A percentile compares a stretch with the other conserved stretches of the same genome.
Conservation (phyloP, 2,113 vertebrate genomes). For the Xenopus borealis region DNA sequence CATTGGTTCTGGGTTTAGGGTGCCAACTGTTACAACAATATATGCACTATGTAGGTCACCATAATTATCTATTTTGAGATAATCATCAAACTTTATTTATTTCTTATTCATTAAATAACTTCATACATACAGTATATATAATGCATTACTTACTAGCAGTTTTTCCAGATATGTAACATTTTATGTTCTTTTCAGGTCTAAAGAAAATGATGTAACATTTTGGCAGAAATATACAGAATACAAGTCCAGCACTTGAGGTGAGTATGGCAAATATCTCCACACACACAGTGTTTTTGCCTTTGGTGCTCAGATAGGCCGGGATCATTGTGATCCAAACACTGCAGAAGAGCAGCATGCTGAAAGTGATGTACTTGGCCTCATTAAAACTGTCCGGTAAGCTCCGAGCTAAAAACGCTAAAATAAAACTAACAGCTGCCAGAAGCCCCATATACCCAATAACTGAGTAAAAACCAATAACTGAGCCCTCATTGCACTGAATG, state of each 20-base stretch:
- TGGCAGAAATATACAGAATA: conserved; percentile 60
- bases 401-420: conserved; percentile 3
- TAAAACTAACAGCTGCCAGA: conserved; percentile 14
- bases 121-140: no score
- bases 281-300: conserved; percentile 55
- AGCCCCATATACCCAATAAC: conserved; percentile 39
- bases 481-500: conserved; percentile 30
- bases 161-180: conserved; percentile 2
- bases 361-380: conserved; percentile 18
- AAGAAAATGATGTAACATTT: conserved; percentile 67
- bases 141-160: no score
- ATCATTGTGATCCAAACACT: conserved; percentile 56
- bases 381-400: conserved; percentile 15
- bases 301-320: conserved; percentile 57
- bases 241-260: conserved; percentile 60
- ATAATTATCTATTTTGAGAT: no score
- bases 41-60: no score
- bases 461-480: conserved; percentile 19
- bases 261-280: conserved; percentile 59
- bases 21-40: no score
- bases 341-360: conserved; percentile 49
- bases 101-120: no score
- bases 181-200: conserved; percentile 64
- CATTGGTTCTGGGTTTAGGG: no score
- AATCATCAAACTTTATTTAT: no score